A percentile compares a stretch with the other conserved stretches of the same genome.
These are phyloP conservation scores for Oncorhynchus kisutch DNA, from an alignment of 2,113 vertebrate genomes.

Conservation along the genomic window DNA sequence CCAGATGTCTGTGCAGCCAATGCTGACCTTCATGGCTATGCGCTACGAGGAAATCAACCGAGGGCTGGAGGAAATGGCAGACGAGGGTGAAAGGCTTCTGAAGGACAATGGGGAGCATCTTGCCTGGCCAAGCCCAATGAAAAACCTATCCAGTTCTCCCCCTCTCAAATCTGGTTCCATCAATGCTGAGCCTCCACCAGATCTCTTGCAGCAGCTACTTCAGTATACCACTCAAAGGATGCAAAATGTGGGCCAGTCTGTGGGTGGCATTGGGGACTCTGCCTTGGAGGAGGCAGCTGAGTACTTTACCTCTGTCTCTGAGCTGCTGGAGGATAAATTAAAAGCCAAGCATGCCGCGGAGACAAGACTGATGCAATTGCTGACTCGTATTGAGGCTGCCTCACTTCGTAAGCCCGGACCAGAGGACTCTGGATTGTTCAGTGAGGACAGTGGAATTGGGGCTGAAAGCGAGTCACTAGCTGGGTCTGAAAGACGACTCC, in stretches of 20 bases:
- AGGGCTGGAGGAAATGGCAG: slow-evolving; percentile 81
- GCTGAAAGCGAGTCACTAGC: slow-evolving; percentile 84
- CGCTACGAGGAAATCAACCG: slow-evolving; percentile 84
- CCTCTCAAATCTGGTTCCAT: slow-evolving; percentile 54
- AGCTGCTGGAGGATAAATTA: slow-evolving; percentile 81
- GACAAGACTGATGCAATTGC: slow-evolving; percentile 71
- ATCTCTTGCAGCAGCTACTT: slow-evolving; percentile 90
- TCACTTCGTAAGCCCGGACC: slow-evolving; percentile 65
- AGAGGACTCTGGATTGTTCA: slow-evolving; percentile 83
- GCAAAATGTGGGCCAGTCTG: slow-evolving; percentile 73
- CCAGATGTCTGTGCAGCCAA: slow-evolving; percentile 83
- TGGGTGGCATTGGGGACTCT: slow-evolving; percentile 75
- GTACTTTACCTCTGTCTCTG: slow-evolving; percentile 79
- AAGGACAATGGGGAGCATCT: slow-evolving; percentile 80
- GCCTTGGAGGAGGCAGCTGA: slow-evolving; percentile 79
- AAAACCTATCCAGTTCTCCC: slow-evolving; percentile 56
- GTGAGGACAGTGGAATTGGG: slow-evolving; percentile 94
- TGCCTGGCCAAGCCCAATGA: slow-evolving; percentile 78
- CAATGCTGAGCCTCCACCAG: slow-evolving; percentile 72
- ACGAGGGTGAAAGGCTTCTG: slow-evolving; percentile 83
- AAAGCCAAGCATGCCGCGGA: slow-evolving; percentile 77
- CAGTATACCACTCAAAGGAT: slow-evolving; percentile 91
- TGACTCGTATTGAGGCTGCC: slow-evolving; percentile 81
- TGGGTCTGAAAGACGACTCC: slow-evolving; percentile 65
- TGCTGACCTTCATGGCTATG: slow-evolving; percentile 83